A percentile compares a stretch with the other conserved stretches of the same genome.
phyloP scores from a whole-genome alignment of 2,113 vertebrate species.

The Craseonycteris thonglongyai region DNA sequence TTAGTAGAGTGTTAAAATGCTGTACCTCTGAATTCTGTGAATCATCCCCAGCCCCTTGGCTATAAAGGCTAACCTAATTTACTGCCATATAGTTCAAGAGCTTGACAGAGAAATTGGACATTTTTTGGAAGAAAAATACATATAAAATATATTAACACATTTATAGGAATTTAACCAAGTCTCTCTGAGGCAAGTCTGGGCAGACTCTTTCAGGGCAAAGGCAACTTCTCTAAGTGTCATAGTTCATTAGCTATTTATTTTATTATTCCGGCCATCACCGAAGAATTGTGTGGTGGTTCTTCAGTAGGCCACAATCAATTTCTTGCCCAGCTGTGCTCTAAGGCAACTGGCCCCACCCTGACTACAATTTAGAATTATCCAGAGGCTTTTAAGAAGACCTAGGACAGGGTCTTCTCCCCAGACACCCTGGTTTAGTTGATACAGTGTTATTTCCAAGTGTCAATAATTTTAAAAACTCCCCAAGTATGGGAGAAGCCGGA shows the following conservation, averaged over 20 bases:
- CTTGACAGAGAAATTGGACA: slow-evolving; percentile 21
- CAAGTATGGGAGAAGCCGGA: too few species aligned
- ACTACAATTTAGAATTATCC: neutral
- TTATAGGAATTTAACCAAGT: neutral
- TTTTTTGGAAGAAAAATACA: slow-evolving; percentile 15
- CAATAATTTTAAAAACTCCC: neutral
- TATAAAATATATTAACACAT: neutral
- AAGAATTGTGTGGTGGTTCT: too few species aligned
- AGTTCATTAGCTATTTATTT: too few species aligned
- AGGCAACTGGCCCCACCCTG: neutral
- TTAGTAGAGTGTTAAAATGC: slow-evolving; percentile 34
- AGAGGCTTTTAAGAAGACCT: neutral
- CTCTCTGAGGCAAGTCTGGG: neutral
- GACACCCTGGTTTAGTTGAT: neutral
- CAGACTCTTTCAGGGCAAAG: too few species aligned
- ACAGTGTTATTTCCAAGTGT: neutral
- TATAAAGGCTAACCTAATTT: slow-evolving; percentile 32
- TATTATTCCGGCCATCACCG: too few species aligned
- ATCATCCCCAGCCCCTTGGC: neutral
- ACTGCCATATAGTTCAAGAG: slow-evolving; percentile 22
- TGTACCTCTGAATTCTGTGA: slow-evolving; percentile 28
- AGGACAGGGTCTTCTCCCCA: neutral
- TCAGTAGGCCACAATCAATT: too few species aligned
- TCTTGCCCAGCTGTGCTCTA: too few species aligned
- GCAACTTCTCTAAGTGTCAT: too few species aligned